Evolutionary conservation across 2,113 vertebrate genomes (phyloP).

Genomic region (Indri indri): DNA sequence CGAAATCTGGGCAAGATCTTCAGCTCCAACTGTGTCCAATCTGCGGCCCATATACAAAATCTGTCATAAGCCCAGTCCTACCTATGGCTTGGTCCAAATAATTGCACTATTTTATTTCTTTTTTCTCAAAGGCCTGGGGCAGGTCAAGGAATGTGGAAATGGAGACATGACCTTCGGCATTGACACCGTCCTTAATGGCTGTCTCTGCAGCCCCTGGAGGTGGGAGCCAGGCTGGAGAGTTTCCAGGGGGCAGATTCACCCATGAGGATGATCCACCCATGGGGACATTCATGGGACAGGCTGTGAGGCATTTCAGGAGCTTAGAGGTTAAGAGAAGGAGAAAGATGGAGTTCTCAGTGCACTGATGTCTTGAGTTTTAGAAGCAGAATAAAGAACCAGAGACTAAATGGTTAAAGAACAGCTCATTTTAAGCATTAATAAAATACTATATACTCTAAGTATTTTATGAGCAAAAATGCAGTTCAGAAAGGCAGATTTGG

Average conservation of each 20-base stretch:
- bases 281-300: neutral
- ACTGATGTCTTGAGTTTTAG: neutral
- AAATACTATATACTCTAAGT: constrained; percentile 42
- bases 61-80: constrained; percentile 41
- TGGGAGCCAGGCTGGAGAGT: neutral
- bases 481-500: constrained; percentile 68
- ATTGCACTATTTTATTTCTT: constrained; percentile 30
- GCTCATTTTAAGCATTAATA: constrained; percentile 61
- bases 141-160: constrained; percentile 3
- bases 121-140: neutral
- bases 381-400: neutral
- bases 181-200: neutral
- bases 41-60: constrained; percentile 53
- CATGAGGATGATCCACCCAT: neutral
- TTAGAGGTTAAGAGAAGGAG: neutral
- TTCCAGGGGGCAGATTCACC: neutral
- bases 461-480: constrained; percentile 63
- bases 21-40: constrained; percentile 72
- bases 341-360: neutral
- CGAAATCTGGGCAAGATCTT: constrained; percentile 55
- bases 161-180: neutral
- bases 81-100: constrained; percentile 31
- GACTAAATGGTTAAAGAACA: constrained; percentile 62
- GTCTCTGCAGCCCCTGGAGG: neutral
- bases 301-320: neutral